Conservation (phyloP, 2,888 invertebrate species). For the Fragum whitleyi region DNA sequence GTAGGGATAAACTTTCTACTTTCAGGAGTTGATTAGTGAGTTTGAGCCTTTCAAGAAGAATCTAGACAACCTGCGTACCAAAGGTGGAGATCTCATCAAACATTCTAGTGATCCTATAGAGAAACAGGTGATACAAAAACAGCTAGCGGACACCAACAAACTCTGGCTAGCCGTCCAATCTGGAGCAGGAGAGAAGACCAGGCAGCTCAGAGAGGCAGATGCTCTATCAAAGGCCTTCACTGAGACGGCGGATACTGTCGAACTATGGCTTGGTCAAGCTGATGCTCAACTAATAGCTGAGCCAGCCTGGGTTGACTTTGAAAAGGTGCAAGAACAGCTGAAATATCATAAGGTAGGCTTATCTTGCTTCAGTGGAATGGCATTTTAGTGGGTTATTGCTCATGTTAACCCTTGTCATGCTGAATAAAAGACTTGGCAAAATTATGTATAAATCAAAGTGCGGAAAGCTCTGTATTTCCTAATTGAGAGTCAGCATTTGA, state of each 20-base stretch:
- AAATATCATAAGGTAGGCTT: constrained; percentile 73
- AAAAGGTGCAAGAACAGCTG: constrained; percentile 73
- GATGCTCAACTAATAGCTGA: constrained; percentile 66
- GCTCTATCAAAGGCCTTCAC: constrained; percentile 72
- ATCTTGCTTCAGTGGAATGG: no score
- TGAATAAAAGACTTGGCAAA: no score
- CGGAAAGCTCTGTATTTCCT: no score
- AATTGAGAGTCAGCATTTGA: no score
- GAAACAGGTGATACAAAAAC: constrained; percentile 76
- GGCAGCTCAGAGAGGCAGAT: constrained; percentile 76
- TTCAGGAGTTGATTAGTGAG: constrained; percentile 74
- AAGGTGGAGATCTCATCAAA: constrained; percentile 76
- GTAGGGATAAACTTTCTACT: constrained; percentile 17
- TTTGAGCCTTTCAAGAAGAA: constrained; percentile 76
- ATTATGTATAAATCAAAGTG: no score
- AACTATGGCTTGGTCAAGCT: constrained; percentile 72
- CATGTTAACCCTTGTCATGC: no score
- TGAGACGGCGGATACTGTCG: constrained; percentile 70
- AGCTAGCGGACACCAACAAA: constrained; percentile 74
- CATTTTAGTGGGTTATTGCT: no score
- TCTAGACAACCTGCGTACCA: constrained; percentile 73
- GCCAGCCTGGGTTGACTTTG: constrained; percentile 72
- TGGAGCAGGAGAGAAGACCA: constrained; percentile 69
- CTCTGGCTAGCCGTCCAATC: constrained; percentile 77
- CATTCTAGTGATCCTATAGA: constrained; percentile 74